Conservation (phyloP, 2,888 invertebrate species). For the Plebejus melissa region DNA sequence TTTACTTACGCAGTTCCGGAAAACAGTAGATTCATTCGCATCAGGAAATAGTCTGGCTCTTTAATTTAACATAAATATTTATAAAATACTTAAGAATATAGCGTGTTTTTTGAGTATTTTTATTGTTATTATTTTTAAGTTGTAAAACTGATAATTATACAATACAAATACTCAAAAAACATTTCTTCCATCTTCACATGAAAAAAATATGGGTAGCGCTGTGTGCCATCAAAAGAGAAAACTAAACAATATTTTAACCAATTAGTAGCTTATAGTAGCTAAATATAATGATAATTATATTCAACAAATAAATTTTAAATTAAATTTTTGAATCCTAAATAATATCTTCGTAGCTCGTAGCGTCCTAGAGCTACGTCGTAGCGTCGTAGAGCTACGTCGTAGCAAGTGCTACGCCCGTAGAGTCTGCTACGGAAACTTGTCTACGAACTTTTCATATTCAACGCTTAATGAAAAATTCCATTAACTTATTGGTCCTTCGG, state of each 20-base stretch:
- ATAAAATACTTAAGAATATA: too few species aligned
- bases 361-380: not conserved
- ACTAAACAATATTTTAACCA: too few species aligned
- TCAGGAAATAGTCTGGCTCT: not conserved
- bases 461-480: slow-evolving; percentile 11
- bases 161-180: too few species aligned
- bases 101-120: too few species aligned
- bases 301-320: too few species aligned
- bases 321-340: not conserved
- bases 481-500: not conserved
- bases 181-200: too few species aligned
- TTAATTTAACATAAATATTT: not conserved
- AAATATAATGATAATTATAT: too few species aligned
- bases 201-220: too few species aligned
- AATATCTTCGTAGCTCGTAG: not conserved
- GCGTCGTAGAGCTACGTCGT: not conserved
- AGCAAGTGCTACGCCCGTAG: slow-evolving; percentile 7
- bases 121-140: too few species aligned
- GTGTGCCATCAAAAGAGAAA: too few species aligned
- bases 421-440: slow-evolving; percentile 14
- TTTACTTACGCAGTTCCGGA: not conserved
- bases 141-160: too few species aligned
- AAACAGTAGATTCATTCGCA: not conserved
- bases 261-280: too few species aligned
- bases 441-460: slow-evolving; percentile 15